Evolutionary conservation across 2,113 vertebrate genomes (phyloP).

Genomic region (Maccullochella peelii): DNA sequence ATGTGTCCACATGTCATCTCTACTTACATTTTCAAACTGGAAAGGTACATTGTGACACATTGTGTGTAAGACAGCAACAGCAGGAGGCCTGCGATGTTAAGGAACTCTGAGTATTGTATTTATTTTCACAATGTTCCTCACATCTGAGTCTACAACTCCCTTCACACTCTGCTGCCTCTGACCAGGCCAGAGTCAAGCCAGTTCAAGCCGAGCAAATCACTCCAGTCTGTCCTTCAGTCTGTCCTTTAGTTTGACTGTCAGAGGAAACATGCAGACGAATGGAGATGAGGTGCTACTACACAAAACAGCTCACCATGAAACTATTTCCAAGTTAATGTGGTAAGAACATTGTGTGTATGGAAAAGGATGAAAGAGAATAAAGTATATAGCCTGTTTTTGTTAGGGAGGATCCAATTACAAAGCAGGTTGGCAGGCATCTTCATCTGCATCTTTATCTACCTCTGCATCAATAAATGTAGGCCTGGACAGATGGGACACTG

Average conservation of each 20-base stretch:
- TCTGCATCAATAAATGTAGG: constrained; percentile 10
- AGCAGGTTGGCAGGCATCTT: neutral
- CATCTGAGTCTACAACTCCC: constrained; percentile 3
- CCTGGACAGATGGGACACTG: neutral
- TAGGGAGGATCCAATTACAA: neutral
- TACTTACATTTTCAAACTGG: constrained; percentile 21
- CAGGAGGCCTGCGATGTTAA: constrained; percentile 13
- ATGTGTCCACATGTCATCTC: constrained; percentile 41
- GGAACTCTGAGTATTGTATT: constrained; percentile 13
- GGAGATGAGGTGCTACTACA: neutral
- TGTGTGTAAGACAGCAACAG: constrained; percentile 13
- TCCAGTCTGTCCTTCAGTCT: constrained; percentile 18
- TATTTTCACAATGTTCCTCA: constrained; percentile 12
- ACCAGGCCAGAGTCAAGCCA: constrained; percentile 12
- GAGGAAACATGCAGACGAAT: constrained; percentile 21
- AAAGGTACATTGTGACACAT: constrained; percentile 19
- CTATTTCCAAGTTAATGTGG: neutral
- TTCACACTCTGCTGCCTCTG: constrained; percentile 44
- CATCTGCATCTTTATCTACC: neutral
- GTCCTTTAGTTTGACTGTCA: constrained; percentile 24
- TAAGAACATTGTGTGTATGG: neutral
- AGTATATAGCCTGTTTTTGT: neutral
- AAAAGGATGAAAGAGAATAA: neutral
- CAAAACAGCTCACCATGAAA: neutral
- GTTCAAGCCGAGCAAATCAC: constrained; percentile 32